A percentile compares a stretch with the other conserved stretches of the same genome.
These are phyloP conservation scores for Drosophila fungiperda DNA, from an alignment of 2,888 invertebrate species.

Conservation along the genomic window DNA sequence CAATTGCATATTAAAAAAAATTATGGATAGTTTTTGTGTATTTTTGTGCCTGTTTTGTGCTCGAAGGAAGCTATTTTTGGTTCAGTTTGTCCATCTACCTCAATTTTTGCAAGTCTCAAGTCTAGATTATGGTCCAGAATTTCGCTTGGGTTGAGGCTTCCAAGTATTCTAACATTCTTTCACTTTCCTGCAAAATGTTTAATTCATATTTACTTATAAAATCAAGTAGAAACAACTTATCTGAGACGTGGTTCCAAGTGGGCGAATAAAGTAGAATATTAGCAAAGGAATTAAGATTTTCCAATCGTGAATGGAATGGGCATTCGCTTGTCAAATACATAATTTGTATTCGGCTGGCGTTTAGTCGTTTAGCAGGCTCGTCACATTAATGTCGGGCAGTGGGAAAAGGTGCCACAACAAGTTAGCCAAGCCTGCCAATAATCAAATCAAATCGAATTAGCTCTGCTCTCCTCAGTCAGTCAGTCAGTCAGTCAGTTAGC, in stretches of 20 bases:
- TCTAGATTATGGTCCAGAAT: neutral
- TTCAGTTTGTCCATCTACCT: neutral
- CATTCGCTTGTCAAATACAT: conserved; percentile 23
- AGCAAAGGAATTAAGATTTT: neutral
- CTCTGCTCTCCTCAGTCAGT: conserved; percentile 28
- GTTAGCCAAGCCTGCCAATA: conserved; percentile 37
- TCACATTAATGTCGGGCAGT: conserved; percentile 30
- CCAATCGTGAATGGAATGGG: neutral
- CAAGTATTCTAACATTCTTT: neutral
- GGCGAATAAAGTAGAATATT: neutral
- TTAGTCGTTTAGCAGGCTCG: conserved; percentile 42
- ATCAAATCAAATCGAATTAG: conserved; percentile 70
- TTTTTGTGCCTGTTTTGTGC: neutral
- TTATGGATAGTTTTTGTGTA: neutral
- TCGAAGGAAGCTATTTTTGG: neutral
- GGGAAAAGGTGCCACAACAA: conserved; percentile 4
- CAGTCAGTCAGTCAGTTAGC: conserved; percentile 34
- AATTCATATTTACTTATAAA: neutral
- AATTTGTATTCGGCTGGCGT: conserved; percentile 29
- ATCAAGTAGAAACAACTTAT: neutral
- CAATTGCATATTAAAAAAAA: neutral
- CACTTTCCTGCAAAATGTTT: neutral
- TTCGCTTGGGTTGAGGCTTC: neutral
- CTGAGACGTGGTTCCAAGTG: neutral
- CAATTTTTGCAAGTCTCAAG: neutral